Evolutionary conservation across 2,888 invertebrate species (phyloP).

Genomic region (Drosophila tanythrix): DNA sequence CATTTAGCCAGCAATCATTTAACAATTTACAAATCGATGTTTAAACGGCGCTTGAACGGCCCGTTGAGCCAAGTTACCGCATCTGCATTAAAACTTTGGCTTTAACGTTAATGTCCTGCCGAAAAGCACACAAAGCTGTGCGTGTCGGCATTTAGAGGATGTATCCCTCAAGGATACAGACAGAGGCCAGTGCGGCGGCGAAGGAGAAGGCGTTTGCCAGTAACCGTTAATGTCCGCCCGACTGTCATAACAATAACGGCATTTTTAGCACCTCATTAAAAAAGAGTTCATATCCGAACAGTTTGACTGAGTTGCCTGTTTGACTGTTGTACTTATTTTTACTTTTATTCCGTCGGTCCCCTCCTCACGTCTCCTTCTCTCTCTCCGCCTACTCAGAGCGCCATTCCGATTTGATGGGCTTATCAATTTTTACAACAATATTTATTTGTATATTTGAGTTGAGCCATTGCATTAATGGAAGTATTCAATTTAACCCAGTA

Average conservation of each 20-base stretch:
- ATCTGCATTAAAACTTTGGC: conserved; percentile 65
- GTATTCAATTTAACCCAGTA: conserved; percentile 53
- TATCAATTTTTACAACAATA: conserved; percentile 77
- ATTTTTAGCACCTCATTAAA: conserved; percentile 83
- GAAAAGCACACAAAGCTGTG: conserved; percentile 46
- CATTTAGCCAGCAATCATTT: conserved; percentile 82
- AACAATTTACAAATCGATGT: conserved; percentile 84
- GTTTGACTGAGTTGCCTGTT: conserved; percentile 59
- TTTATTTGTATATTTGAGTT: conserved; percentile 66
- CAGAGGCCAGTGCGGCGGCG: not conserved
- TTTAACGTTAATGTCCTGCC: conserved; percentile 70
- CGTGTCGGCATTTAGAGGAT: conserved; percentile 36
- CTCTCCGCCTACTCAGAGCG: conserved; percentile 3
- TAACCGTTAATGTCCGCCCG: conserved; percentile 55
- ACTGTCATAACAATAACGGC: conserved; percentile 77
- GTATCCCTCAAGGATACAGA: not conserved
- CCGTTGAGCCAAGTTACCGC: conserved; percentile 36
- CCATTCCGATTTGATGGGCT: conserved; percentile 53
- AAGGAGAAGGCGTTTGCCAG: conserved; percentile 4
- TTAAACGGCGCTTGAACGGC: conserved; percentile 76
- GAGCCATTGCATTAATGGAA: conserved; percentile 41
- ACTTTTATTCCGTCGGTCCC: conserved; percentile 24
- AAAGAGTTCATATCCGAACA: conserved; percentile 80
- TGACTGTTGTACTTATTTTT: conserved; percentile 34
- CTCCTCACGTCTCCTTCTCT: not conserved